Evolutionary conservation across 1,140 invertebrate species (phyloP).

Genomic region (Tetranychus urticae): DNA sequence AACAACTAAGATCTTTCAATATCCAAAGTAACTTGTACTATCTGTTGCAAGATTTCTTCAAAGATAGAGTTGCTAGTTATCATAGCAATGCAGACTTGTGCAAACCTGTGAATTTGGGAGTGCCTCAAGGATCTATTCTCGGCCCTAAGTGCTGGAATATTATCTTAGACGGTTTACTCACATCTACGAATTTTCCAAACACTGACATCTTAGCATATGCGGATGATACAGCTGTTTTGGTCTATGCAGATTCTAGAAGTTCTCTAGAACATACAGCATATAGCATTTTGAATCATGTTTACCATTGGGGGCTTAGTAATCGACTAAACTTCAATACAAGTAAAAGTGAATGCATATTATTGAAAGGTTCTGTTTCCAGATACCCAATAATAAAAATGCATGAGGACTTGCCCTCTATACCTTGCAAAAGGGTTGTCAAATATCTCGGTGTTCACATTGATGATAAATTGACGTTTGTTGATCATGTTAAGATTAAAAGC

Average conservation of each 20-base stretch:
- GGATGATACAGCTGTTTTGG: background rate
- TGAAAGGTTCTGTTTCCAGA: background rate
- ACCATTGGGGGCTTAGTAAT: background rate
- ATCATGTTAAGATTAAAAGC: too few relatives aligned
- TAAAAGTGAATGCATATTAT: background rate
- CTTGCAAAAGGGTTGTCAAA: too few relatives aligned
- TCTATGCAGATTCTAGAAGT: background rate
- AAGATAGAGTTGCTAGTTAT: background rate
- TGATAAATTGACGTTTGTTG: too few relatives aligned
- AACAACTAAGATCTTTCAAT: background rate
- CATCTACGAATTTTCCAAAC: background rate
- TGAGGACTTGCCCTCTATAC: too few relatives aligned
- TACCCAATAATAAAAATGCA: background rate
- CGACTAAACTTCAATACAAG: background rate
- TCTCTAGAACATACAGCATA: background rate
- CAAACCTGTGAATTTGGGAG: background rate
- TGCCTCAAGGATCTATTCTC: background rate
- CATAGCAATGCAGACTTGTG: background rate
- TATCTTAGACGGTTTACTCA: background rate
- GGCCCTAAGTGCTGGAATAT: background rate
- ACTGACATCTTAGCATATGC: background rate
- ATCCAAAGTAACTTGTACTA: background rate
- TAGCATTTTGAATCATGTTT: background rate
- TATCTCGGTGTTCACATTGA: too few relatives aligned
- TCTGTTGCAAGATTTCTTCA: background rate